phyloP scores from a whole-genome alignment of 2,113 vertebrate species.

The Trematocara unimaculatum region DNA sequence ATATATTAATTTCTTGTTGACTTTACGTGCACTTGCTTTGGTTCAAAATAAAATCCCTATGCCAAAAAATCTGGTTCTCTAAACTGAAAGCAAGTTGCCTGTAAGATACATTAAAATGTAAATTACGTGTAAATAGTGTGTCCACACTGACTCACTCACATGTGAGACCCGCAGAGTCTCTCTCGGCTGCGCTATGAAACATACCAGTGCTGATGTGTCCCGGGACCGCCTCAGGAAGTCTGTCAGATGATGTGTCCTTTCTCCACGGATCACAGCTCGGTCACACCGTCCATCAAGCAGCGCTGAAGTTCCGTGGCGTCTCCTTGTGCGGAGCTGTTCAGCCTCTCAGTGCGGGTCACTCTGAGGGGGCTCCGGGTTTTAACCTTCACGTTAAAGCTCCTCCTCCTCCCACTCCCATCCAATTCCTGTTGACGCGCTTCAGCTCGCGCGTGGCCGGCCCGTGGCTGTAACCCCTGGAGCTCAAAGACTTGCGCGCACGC shows the following conservation, averaged over 20 bases:
- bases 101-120: not conserved
- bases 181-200: not conserved
- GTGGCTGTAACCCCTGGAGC: conserved; percentile 53
- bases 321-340: not conserved
- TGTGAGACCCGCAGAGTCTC: not conserved
- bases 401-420: conserved; percentile 21
- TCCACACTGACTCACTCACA: not conserved
- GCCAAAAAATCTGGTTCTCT: not conserved
- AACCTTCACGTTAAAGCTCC: conserved; percentile 52
- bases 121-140: not conserved
- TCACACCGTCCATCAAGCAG: not conserved
- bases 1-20: not conserved
- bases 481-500: not conserved
- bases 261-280: not conserved
- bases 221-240: not conserved
- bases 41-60: not conserved
- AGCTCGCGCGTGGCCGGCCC: conserved; percentile 72
- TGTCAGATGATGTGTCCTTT: not conserved
- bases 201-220: conserved; percentile 22
- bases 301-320: not conserved
- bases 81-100: not conserved
- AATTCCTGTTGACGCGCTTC: conserved; percentile 3
- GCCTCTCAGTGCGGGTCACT: conserved; percentile 33
- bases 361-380: conserved; percentile 50
- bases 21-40: not conserved